These are phyloP conservation scores for Thunnus maccoyii DNA, from an alignment of 2,113 vertebrate genomes.

Conservation along the genomic window DNA sequence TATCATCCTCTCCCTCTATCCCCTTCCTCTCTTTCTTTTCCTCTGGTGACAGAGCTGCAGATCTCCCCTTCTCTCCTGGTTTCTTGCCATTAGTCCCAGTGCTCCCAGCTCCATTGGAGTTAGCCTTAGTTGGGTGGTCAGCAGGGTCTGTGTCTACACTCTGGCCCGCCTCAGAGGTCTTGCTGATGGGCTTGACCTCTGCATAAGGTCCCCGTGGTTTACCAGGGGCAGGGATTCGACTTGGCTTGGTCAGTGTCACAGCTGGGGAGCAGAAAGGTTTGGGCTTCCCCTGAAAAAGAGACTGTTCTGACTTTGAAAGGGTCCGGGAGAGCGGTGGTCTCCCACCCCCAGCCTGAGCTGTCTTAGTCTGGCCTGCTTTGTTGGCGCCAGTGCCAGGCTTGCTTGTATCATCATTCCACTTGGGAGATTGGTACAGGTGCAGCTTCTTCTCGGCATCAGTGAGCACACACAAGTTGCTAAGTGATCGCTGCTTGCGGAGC, in stretches of 20 bases:
- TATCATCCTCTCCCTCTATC: constrained; percentile 83
- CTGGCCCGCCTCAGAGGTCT: constrained; percentile 86
- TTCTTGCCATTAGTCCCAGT: constrained; percentile 69
- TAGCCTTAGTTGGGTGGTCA: constrained; percentile 86
- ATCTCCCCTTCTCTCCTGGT: constrained; percentile 77
- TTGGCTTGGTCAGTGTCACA: constrained; percentile 86
- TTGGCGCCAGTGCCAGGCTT: constrained; percentile 71
- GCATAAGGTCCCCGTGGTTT: constrained; percentile 92
- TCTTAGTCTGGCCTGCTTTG: constrained; percentile 70
- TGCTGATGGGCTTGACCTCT: constrained; percentile 96
- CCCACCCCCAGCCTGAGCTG: constrained; percentile 67
- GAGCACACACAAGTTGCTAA: constrained; percentile 93
- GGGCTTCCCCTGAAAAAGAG: constrained; percentile 90
- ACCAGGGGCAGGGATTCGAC: constrained; percentile 89
- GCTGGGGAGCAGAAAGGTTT: constrained; percentile 85
- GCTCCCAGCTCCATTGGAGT: constrained; percentile 72
- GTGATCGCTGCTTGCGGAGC: constrained; percentile 94
- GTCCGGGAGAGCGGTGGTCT: constrained; percentile 87
- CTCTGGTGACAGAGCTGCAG: constrained; percentile 52
- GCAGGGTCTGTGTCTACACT: constrained; percentile 86
- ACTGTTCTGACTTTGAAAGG: constrained; percentile 95
- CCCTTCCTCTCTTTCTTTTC: constrained; percentile 73
- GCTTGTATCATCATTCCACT: constrained; percentile 91
- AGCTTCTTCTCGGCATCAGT: constrained; percentile 96
- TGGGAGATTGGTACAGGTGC: constrained; percentile 91